A percentile compares a stretch with the other conserved stretches of the same genome.
phyloP scores from a whole-genome alignment of 2,113 vertebrate genomes.

The Nothoprocta pentlandii region DNA sequence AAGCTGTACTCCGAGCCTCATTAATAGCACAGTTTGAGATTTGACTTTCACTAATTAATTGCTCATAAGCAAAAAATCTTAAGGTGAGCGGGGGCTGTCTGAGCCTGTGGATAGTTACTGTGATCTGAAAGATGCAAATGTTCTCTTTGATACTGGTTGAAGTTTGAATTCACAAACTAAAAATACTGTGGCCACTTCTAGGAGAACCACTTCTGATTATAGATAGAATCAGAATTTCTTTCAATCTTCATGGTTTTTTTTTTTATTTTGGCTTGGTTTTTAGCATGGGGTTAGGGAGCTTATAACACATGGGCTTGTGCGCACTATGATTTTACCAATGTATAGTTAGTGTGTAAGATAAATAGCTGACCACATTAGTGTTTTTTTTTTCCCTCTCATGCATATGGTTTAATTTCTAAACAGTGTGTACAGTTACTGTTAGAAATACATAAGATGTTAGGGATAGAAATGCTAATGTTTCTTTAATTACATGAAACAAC shows the following conservation, averaged over 20 bases:
- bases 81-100: constrained; percentile 17
- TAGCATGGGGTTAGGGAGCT: neutral
- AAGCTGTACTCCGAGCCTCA: neutral
- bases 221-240: neutral
- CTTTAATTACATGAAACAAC: neutral
- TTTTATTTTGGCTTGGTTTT: neutral
- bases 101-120: neutral
- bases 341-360: neutral
- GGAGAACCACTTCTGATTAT: neutral
- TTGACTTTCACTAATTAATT: constrained; percentile 46
- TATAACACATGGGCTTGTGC: neutral
- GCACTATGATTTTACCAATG: neutral
- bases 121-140: neutral
- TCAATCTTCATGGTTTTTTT: neutral
- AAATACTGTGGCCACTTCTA: neutral
- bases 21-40: constrained; percentile 52
- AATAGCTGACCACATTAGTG: neutral
- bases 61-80: constrained; percentile 35
- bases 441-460: neutral
- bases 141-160: neutral
- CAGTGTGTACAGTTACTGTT: neutral
- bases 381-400: too few species aligned
- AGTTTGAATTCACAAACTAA: neutral
- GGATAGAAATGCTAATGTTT: neutral
- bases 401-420: neutral